Conservation (phyloP, 92 coral and sea anemone genomes). For the Epizoanthus scotinus region DNA sequence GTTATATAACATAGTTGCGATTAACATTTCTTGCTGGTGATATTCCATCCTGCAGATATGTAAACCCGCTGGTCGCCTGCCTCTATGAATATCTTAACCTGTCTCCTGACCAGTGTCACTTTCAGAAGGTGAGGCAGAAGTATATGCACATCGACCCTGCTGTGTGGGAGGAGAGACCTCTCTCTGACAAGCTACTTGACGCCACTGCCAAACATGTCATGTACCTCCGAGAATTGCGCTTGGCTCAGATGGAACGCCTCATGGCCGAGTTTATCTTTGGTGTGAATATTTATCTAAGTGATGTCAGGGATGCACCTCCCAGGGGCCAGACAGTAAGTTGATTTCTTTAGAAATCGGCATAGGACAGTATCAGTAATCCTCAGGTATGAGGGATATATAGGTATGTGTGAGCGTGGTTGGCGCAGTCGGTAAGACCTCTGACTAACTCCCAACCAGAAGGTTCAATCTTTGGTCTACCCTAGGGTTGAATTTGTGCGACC, state of each 20-base stretch:
- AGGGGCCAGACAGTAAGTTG: conserved; percentile 58
- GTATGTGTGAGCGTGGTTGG: too few species aligned
- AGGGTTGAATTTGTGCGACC: too few species aligned
- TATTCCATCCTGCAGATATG: conserved; percentile 53
- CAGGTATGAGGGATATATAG: too few species aligned
- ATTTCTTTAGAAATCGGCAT: not conserved
- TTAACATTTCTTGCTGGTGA: too few species aligned
- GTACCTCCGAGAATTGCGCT: conserved; percentile 94
- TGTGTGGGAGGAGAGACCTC: conserved; percentile 87
- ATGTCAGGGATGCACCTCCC: conserved; percentile 69
- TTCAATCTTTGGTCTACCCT: too few species aligned
- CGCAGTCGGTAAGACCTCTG: too few species aligned
- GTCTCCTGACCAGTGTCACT: conserved; percentile 83
- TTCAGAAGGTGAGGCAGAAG: conserved; percentile 80
- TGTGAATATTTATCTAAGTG: conserved; percentile 80
- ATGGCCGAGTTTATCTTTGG: conserved; percentile 93
- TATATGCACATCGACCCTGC: conserved; percentile 72
- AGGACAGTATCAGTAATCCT: too few species aligned
- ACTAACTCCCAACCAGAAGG: too few species aligned
- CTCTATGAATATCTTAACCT: conserved; percentile 91
- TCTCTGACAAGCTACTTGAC: conserved; percentile 69
- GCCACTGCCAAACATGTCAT: conserved; percentile 92
- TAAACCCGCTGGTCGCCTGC: conserved; percentile 83
- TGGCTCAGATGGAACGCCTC: conserved; percentile 94
- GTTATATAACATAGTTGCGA: too few species aligned